Conservation (phyloP, 2,797 vertebrate genomes). For the Hyperoplus immaculatus region DNA sequence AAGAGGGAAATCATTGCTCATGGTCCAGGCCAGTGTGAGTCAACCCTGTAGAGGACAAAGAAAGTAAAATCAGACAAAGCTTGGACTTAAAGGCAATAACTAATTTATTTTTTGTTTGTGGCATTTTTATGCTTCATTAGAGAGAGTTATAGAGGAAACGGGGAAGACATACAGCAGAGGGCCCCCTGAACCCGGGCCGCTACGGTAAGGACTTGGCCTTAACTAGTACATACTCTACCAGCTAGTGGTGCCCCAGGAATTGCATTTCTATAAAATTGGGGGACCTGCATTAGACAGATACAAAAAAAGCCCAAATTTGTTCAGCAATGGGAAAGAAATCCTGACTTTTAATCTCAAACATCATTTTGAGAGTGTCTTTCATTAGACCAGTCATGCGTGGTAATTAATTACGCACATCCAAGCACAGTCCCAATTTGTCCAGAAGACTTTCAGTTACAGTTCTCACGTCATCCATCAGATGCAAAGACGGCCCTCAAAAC, state of each 20-base stretch:
- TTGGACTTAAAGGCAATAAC: background rate
- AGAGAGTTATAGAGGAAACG: too few relatives aligned
- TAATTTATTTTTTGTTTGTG: background rate
- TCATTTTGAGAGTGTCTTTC: background rate
- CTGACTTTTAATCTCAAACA: background rate
- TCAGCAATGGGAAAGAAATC: background rate
- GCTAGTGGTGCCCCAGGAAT: too few relatives aligned
- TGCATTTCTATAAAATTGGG: background rate
- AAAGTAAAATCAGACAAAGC: constrained; percentile 28
- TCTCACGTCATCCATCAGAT: background rate
- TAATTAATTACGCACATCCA: background rate
- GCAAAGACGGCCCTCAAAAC: background rate
- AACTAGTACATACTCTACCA: too few relatives aligned
- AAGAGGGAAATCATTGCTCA: constrained; percentile 91
- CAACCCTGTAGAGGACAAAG: constrained; percentile 68
- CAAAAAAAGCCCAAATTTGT: background rate
- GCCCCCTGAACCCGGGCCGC: too few relatives aligned
- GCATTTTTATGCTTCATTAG: background rate
- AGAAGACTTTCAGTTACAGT: constrained; percentile 2
- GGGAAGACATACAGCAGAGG: too few relatives aligned
- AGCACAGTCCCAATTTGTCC: background rate
- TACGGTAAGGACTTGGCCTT: too few relatives aligned
- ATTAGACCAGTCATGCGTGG: background rate
- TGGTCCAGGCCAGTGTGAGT: constrained; percentile 87
- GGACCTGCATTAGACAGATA: background rate